Conservation (phyloP, 2,113 vertebrate species). For the Ivindomyrus marchei region DNA sequence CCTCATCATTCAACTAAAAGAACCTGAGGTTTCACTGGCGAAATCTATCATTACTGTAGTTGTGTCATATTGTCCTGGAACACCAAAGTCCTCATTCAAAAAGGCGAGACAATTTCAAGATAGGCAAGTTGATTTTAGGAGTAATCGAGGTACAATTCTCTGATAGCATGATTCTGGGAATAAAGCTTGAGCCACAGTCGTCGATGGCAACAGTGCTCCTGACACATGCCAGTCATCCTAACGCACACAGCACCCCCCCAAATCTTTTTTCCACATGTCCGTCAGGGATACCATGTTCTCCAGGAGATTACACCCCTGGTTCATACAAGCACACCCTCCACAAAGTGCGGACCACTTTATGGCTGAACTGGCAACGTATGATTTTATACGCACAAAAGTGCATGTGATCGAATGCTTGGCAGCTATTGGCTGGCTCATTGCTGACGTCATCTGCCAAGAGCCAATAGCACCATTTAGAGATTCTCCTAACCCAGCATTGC, state of each 20-base stretch:
- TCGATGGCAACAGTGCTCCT: constrained; percentile 30
- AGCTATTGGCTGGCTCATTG: constrained; percentile 41
- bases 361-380: constrained; percentile 21
- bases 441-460: not conserved
- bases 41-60: not conserved
- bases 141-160: constrained; percentile 40
- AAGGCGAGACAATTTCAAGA: constrained; percentile 26
- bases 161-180: constrained; percentile 25
- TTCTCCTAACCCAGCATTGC: not conserved
- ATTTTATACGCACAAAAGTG: constrained; percentile 44
- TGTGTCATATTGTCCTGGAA: too few species aligned
- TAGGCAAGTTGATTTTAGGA: constrained; percentile 40
- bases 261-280: constrained; percentile 52
- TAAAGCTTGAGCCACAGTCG: constrained; percentile 12
- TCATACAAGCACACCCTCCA: constrained; percentile 55
- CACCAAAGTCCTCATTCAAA: not conserved
- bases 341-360: constrained; percentile 32
- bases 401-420: not conserved
- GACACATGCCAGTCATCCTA: constrained; percentile 51
- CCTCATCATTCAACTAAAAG: too few species aligned
- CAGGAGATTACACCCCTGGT: constrained; percentile 51
- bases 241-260: constrained; percentile 44
- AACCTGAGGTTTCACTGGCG: too few species aligned
- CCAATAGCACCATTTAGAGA: not conserved
- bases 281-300: constrained; percentile 50